These are phyloP conservation scores for Dolomedes plantarius DNA, from an alignment of 2,888 invertebrate genomes.

Conservation along the genomic window DNA sequence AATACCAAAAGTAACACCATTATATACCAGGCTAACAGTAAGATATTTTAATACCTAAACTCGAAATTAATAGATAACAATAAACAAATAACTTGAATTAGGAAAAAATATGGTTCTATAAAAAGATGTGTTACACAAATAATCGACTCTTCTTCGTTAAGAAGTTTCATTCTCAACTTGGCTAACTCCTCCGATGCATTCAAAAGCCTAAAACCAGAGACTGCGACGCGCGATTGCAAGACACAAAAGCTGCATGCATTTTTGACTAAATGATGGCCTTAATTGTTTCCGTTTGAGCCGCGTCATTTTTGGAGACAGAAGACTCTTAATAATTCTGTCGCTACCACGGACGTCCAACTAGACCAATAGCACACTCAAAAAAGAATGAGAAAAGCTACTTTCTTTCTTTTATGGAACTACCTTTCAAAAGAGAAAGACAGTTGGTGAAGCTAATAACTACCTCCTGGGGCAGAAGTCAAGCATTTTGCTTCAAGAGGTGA, in stretches of 20 bases:
- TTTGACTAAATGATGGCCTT: conserved; percentile 21
- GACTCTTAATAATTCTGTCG: conserved; percentile 1
- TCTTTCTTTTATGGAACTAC: not conserved
- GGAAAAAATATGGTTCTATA: no score
- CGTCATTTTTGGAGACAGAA: conserved; percentile 19
- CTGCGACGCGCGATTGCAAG: not conserved
- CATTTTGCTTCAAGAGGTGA: not conserved
- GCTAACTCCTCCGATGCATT: not conserved
- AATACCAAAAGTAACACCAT: no score
- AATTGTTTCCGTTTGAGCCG: conserved; percentile 39
- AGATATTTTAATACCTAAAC: no score
- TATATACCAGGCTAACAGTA: no score
- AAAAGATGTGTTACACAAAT: no score
- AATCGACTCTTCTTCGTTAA: no score
- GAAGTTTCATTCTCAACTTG: no score
- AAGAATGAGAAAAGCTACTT: not conserved
- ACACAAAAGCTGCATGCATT: not conserved
- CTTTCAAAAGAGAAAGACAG: not conserved
- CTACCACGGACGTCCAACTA: not conserved
- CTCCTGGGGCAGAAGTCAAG: not conserved
- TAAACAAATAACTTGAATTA: no score
- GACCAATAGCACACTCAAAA: not conserved
- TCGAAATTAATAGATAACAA: no score
- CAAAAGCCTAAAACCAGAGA: not conserved
- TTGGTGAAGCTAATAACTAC: not conserved